Evolutionary conservation across 2,797 vertebrate species (phyloP).

Genomic region (Anguilla anguilla): DNA sequence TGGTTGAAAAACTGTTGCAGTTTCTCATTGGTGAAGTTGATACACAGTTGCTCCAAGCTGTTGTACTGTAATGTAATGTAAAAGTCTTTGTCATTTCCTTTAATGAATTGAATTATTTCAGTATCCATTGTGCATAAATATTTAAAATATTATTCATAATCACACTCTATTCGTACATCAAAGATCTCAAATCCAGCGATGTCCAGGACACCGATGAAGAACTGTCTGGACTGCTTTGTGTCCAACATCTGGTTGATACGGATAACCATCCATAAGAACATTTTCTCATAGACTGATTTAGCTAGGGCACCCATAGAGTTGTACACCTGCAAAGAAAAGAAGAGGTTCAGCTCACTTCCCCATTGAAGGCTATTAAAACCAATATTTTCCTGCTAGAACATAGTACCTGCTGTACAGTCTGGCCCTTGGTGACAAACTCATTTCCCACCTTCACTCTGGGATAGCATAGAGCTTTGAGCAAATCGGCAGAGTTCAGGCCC

Average conservation of each 20-base stretch:
- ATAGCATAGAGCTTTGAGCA: slow-evolving; percentile 80
- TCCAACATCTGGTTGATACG: slow-evolving; percentile 87
- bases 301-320: slow-evolving; percentile 48
- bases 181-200: slow-evolving; percentile 86
- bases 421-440: slow-evolving; percentile 84
- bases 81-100: background rate
- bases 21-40: slow-evolving; percentile 70
- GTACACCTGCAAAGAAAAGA: slow-evolving; percentile 53
- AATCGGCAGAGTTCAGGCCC: slow-evolving; percentile 72
- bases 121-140: background rate
- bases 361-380: background rate
- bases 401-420: slow-evolving; percentile 79
- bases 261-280: slow-evolving; percentile 85
- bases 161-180: slow-evolving; percentile 66
- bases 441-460: slow-evolving; percentile 87
- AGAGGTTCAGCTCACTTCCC: slow-evolving; percentile 43
- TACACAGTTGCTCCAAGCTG: slow-evolving; percentile 71
- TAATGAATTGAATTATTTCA: background rate
- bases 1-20: slow-evolving; percentile 73
- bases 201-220: slow-evolving; percentile 84
- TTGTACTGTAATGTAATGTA: slow-evolving; percentile 60
- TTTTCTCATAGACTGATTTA: slow-evolving; percentile 70
- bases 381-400: background rate
- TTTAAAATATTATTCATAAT: background rate
- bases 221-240: slow-evolving; percentile 80